Base-by-base conservation (phyloP, 2,888 invertebrate genomes). In the Cetonia aurata region DNA sequence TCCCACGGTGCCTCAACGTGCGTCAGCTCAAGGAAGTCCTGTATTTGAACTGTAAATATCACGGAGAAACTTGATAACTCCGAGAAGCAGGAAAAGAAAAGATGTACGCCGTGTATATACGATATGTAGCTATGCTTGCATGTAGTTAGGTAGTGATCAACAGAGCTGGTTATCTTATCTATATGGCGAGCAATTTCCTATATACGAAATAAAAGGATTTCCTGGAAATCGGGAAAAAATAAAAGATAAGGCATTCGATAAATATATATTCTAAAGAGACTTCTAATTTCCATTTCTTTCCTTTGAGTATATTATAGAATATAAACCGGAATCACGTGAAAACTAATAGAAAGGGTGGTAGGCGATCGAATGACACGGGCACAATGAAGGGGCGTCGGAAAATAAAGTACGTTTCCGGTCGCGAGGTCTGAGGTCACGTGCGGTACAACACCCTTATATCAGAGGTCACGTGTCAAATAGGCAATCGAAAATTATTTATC, bases 401-500 rank as follows among this genome's bases (percentile, higher is more conserved):
- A 68, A 72, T 72, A 74, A 74, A 74, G 74, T 68, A 71, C 70
- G 71, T 68, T 75, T 76, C 76, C 76, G 74, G 74, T 72, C 56
- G 62, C 70, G 69, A 55, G 50, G 67, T 62, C 52, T 70, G 46
- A 67, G 66, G 44, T 66, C 74, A 74, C 75, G 75, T 75, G 76
- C n/a, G 72, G n/a, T 19, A 50, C 67, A 66, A 31, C 33, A 59
- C 72, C 37, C 72, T 72, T 71, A n/a, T n/a, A 69, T 69, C 69
- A 67, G 70, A 72, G 75, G 77, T 77, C 77, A 77, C 77, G 77
- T 77, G 77, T 77, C 77, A 77, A 76, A 74, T 72, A 74, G 75
- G 73, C 75, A 77, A 77, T 77, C 73, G 73, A 72, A 71, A 70
- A 71, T 56, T 72, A 68, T 74, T 75, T 74, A 72, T 70, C 72